Base-by-base conservation (phyloP, 2,888 invertebrate species). In the Arctia plantaginis region DNA sequence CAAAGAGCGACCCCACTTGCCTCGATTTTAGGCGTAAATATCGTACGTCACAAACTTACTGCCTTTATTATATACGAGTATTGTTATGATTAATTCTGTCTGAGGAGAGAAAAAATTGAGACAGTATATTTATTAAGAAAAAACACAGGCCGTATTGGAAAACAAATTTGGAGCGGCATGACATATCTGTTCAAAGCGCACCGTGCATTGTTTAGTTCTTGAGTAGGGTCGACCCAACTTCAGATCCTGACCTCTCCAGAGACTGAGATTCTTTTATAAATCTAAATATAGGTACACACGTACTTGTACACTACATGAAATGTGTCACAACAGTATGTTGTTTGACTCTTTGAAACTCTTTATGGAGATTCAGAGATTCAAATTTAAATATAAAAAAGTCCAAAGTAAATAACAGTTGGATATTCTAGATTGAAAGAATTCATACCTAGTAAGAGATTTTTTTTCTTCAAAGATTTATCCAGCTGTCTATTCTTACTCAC, bases 181-280 rank as follows among this genome's bases (percentile, higher is more conserved):
- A 30, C 18, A 30, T 30, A 18, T 18, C 7, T 30, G 18, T 62
- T 8, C 62, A 18, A 62, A 62, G 62, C 62, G n/a, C 59, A 27
- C 4, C 62, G 30, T 62, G 30, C 18, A 59, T 27, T 15, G 30
- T 62, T 30, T 30, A 62, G 30, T 30, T 62, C 62, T 62, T 62
- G 62, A 62, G 62, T 62, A 62, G 62, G 62, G 62, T 62, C 62
- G 62, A 62, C 62, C 30, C 7, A 30, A 62, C 62, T 62, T 30
- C 7, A 62, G 30, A 62, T 0, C 27, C 4, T 30, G 27, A 18
- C 18, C 30, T 62, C 30, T 30, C 15, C 30, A 30, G 23, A 65
- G 12, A 27, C 6, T 39, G n/a, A n/a, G 39, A 39, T 35, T 35
- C 23, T 66, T 66, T 66, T 65, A 35, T 65, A 33, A 35, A 35